These are phyloP conservation scores for Eretmochelys imbricata DNA, from an alignment of 2,113 vertebrate species.

Conservation along the genomic window DNA sequence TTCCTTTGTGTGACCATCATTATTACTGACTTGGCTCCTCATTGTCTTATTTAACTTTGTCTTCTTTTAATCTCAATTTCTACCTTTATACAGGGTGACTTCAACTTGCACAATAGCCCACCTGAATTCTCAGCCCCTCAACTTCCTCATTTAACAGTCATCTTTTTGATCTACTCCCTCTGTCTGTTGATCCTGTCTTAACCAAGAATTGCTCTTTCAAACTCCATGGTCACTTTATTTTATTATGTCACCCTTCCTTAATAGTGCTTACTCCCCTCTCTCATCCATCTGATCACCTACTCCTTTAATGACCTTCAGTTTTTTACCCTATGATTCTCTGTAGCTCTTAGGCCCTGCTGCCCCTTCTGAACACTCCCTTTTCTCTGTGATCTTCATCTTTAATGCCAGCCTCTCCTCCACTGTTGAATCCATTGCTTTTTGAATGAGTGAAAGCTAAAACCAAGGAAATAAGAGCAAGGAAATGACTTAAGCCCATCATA, in stretches of 20 bases:
- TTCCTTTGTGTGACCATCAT: not conserved
- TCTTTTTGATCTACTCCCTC: not conserved
- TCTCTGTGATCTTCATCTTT: not conserved
- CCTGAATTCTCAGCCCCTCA: not conserved
- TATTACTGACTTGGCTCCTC: not conserved
- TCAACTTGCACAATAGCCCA: not conserved
- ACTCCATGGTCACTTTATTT: not conserved
- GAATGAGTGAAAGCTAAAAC: slow-evolving; percentile 8
- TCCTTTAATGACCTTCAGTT: not conserved
- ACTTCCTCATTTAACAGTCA: slow-evolving; percentile 4
- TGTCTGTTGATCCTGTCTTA: slow-evolving; percentile 2
- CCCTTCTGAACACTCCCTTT: not conserved
- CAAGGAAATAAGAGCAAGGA: slow-evolving; percentile 6
- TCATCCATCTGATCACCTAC: not conserved
- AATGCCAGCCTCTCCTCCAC: not conserved
- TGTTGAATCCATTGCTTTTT: slow-evolving; percentile 13
- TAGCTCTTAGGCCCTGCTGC: not conserved
- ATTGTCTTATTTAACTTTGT: not conserved
- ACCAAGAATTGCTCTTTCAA: not conserved
- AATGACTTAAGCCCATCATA: not conserved
- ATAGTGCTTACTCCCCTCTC: not conserved
- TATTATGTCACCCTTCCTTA: not conserved
- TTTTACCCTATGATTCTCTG: not conserved
- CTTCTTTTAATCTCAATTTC: not conserved
- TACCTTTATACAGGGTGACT: not conserved